A percentile compares a stretch with the other conserved stretches of the same genome.
These are phyloP conservation scores for Ylistrum balloti DNA, from an alignment of 1,140 invertebrate genomes.

Conservation along the genomic window DNA sequence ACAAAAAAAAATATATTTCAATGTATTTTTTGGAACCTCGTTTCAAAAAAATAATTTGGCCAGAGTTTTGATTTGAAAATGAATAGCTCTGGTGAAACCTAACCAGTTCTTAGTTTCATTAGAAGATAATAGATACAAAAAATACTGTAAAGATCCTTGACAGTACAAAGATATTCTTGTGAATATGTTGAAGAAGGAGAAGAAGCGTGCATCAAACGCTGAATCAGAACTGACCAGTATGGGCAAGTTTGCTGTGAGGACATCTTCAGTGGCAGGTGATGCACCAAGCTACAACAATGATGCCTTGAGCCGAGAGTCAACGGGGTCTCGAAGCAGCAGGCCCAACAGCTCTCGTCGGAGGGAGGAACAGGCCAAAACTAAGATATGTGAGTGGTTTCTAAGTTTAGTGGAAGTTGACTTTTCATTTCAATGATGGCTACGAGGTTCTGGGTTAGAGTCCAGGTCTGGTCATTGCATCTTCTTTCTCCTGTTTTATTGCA, in stretches of 20 bases:
- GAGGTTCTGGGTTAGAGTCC: no score
- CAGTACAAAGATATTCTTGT: conserved; percentile 79
- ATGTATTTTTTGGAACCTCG: no score
- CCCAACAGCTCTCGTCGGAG: conserved; percentile 47
- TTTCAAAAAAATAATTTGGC: no score
- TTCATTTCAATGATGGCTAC: no score
- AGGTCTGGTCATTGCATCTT: no score
- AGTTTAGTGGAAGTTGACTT: background rate
- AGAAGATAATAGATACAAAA: background rate
- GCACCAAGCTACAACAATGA: conserved; percentile 47
- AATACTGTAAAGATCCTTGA: no score
- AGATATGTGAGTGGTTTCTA: conserved; percentile 77
- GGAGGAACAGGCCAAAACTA: conserved; percentile 74
- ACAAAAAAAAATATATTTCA: no score
- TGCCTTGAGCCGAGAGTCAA: conserved; percentile 13
- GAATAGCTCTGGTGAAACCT: no score
- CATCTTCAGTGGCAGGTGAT: conserved; percentile 58
- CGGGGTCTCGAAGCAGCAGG: conserved; percentile 36
- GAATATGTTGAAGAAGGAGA: conserved; percentile 82
- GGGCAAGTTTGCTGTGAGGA: conserved; percentile 56
- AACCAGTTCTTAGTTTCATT: background rate
- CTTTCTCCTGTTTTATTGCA: no score
- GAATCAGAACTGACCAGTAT: conserved; percentile 65
- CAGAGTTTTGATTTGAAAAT: no score
- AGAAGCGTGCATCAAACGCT: conserved; percentile 75